A percentile compares a stretch with the other conserved stretches of the same genome.
Evolutionary conservation across 2,113 vertebrate genomes (phyloP).

Genomic region (Tragulus kanchil): DNA sequence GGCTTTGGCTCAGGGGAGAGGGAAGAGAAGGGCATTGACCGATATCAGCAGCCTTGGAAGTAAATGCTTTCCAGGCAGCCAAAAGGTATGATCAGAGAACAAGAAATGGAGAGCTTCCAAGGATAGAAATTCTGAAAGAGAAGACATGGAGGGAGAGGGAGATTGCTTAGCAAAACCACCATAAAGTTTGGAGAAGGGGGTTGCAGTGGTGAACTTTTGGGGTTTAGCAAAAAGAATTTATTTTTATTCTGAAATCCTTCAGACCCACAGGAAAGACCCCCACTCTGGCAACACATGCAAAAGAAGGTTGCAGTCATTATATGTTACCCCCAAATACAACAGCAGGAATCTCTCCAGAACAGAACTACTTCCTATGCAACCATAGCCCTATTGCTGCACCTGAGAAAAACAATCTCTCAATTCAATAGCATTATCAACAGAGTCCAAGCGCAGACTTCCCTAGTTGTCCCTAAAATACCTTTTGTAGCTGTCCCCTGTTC

Average conservation of each 20-base stretch:
- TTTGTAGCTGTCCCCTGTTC: neutral
- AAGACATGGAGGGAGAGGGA: neutral
- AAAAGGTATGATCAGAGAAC: conserved; percentile 34
- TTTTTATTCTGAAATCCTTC: conserved; percentile 46
- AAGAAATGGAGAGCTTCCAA: conserved; percentile 13
- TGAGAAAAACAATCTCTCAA: neutral
- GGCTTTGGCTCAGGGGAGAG: conserved; percentile 42
- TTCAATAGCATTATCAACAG: neutral
- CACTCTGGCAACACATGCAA: neutral
- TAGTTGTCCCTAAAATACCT: neutral
- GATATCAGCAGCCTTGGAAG: conserved; percentile 58
- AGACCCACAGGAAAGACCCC: neutral
- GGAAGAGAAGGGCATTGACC: neutral
- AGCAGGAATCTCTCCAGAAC: neutral
- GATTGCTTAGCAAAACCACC: neutral
- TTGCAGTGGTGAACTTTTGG: neutral
- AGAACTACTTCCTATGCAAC: neutral
- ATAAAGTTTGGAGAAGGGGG: neutral
- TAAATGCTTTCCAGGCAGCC: conserved; percentile 19
- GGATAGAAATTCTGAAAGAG: neutral
- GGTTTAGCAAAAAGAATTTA: neutral
- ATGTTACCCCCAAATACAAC: neutral
- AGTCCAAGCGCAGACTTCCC: neutral
- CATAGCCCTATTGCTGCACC: neutral
- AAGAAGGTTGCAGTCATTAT: neutral